Base-by-base conservation (phyloP, 2,888 invertebrate species). In the Chaetogeoica ovagalla region DNA sequence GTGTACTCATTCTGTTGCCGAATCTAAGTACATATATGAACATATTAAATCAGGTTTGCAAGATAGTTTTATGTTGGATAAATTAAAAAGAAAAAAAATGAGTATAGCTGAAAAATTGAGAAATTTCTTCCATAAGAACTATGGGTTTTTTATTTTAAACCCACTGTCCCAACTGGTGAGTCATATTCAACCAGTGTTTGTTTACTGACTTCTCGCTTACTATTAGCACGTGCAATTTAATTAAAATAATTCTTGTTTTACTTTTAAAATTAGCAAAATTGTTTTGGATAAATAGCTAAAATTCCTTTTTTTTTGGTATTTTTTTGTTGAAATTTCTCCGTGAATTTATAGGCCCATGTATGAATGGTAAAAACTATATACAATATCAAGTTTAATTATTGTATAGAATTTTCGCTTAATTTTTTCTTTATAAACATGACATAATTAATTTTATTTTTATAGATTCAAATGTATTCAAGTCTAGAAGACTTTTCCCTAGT, bases 61-160 rank as follows among this genome's bases (percentile, higher is more conserved):
- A 63, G 70, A 82, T 23, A 73, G 48, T 66, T 52, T 57, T 59
- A 63, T 69, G 43, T 69, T 82, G 60, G 19, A 23, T 57, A 66
- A 68, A 60, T 48, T 76, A 57, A 65, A 77, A 37, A 69, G 69
- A 72, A 88, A 88, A 83, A 90, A 88, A 84, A 87, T 89, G n/a
- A 89, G 90, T 2, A 87, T 90, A 87, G 90, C 90, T 13, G 90
- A 91, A 85, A 87, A 88, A 75, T 87, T 90, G 75, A 88, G 88
- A 82, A 89, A 89, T 82, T 90, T 87, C 84, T 88, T 90, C 83
- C 88, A 86, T 81, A 88, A 89, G 83, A 91, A 8, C 91, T 91
- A 7, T 88, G 88, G 17, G 87, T 91, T 48, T 91, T 90, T 83
- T 85, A 86, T 77, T 85, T 86, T 19, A 82, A 75, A 73, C 82